A percentile compares a stretch with the other conserved stretches of the same genome.
These are phyloP conservation scores for Lasioglossum pauxillum DNA, from an alignment of 2,888 invertebrate genomes.

Conservation along the genomic window DNA sequence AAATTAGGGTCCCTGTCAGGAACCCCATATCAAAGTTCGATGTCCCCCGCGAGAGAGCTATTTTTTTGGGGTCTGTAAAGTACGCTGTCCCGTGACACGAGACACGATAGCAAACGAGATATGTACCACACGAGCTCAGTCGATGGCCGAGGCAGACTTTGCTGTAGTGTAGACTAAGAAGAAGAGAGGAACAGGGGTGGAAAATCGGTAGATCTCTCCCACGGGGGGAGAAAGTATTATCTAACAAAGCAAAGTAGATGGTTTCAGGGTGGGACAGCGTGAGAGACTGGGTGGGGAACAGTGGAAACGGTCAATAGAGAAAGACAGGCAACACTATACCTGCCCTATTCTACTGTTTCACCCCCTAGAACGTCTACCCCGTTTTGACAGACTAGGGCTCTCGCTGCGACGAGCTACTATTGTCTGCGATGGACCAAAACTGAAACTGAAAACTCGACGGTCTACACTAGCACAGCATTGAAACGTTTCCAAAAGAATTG, in stretches of 20 bases:
- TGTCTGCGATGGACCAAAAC: not conserved
- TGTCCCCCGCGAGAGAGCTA: not conserved
- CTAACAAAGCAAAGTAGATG: constrained; percentile 1
- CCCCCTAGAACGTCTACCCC: not conserved
- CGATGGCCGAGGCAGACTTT: not conserved
- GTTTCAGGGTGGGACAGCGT: not conserved
- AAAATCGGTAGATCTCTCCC: not conserved
- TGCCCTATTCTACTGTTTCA: not conserved
- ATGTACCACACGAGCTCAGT: not conserved
- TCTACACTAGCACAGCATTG: not conserved
- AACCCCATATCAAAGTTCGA: not conserved
- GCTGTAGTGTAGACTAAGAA: not conserved
- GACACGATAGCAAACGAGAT: constrained; percentile 4
- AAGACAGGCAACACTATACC: not conserved
- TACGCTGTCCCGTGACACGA: not conserved
- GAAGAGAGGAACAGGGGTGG: not conserved
- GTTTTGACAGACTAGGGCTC: not conserved
- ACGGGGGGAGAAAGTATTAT: not conserved
- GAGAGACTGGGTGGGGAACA: not conserved
- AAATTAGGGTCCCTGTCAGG: not conserved
- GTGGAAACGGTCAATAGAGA: not conserved
- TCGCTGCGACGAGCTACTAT: not conserved
- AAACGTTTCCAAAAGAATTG: not conserved
- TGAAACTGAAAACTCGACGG: not conserved
- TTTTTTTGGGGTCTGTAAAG: not conserved